Evolutionary conservation across 2,797 vertebrate genomes (phyloP), one percentile per base, ranked within the genome.

Genomic region (Cynopterus sphinx): DNA sequence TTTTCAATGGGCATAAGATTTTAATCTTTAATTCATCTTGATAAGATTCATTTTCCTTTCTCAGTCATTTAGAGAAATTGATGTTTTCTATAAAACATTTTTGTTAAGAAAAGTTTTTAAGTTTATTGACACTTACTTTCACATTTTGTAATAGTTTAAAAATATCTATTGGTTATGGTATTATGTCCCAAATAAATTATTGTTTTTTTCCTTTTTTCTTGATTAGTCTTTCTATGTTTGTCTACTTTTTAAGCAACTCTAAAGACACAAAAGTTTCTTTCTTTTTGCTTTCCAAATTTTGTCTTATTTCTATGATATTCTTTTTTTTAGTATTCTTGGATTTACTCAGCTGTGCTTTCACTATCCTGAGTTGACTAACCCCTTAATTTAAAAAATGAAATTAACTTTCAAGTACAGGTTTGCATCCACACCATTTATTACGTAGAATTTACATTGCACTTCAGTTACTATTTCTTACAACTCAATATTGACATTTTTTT

Each of bases 21-120:
- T 74, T 65, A 81, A 73, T 74, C 46, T 73, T 8, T 65, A 67
- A 77, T 41, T 71, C n/a, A 11, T 57, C n/a, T 68, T 68, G 59
- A 70, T 49, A 67, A 9, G 6, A 43, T 28, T 6, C 73, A 49
- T 49, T 86, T 46, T 61, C 13, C 33, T 57, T 68, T 43, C 22
- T 73, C 73, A 63, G 6, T 46, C 4, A 75, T 28, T 53, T 71
- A 65, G 28, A 43, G 24, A 93, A 82, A 67, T 8, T 67, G 19
- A 46, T 57, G 13, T 82, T 63, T 81, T 93, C 57, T 57, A 31
- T 9, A 46, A 87, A 74, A 61, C 39, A 13, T 46, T 82, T 19
- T 79, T 92, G 61, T 59, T 82, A n/a, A 67, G n/a, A 82, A 49
- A 88, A 81, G 13, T 55, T 88, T 88, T 88, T 49, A 82, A 24